These are phyloP conservation scores for Urophycis tenuis DNA, from an alignment of 2,797 vertebrate species.

Conservation along the genomic window DNA sequence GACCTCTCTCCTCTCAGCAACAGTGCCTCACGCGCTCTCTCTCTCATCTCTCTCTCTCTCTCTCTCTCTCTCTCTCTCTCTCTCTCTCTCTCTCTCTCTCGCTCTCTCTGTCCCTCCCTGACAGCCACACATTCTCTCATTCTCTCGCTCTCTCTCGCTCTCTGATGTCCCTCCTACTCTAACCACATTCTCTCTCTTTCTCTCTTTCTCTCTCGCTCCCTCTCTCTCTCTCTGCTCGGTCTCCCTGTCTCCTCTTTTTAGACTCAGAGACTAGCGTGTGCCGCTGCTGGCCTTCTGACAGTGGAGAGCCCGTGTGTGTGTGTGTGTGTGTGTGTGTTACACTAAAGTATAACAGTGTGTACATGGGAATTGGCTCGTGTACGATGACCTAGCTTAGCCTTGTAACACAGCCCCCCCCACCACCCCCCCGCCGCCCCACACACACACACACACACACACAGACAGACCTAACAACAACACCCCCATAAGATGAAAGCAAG, in stretches of 20 bases:
- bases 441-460: no score
- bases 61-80: conserved; percentile 18
- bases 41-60: conserved; percentile 26
- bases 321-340: conserved; percentile 6
- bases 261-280: conserved; percentile 45
- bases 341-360: conserved; percentile 1
- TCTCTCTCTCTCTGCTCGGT: conserved; percentile 23
- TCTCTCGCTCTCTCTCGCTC: conserved; percentile 41
- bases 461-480: no score
- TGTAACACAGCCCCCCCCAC: no score
- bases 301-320: conserved; percentile 12
- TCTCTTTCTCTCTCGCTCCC: conserved; percentile 23
- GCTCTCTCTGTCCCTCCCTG: conserved; percentile 24
- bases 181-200: conserved; percentile 10
- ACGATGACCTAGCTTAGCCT: not conserved
- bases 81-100: not conserved
- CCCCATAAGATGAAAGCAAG: not conserved
- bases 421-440: no score
- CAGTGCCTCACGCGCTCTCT: conserved; percentile 24
- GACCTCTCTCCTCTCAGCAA: conserved; percentile 39
- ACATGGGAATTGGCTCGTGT: not conserved
- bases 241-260: conserved; percentile 57
- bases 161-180: conserved; percentile 18
- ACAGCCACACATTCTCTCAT: conserved; percentile 10
- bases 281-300: conserved; percentile 38